A percentile compares a stretch with the other conserved stretches of the same genome.
These are phyloP conservation scores for Camarhynchus parvulus DNA, from an alignment of 2,113 vertebrate species.

Conservation along the genomic window DNA sequence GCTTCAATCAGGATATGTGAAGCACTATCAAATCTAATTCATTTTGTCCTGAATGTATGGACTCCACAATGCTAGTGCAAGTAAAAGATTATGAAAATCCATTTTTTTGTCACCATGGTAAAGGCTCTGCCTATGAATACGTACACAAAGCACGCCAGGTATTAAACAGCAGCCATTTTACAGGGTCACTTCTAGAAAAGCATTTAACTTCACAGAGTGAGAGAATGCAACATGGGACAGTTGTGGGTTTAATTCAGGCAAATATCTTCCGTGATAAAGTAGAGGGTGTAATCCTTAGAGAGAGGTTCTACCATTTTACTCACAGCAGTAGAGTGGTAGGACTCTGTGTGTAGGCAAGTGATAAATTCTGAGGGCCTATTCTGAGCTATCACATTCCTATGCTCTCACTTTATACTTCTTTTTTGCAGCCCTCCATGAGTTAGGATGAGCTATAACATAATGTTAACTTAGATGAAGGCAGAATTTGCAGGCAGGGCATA, in stretches of 20 bases:
- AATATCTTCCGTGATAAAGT: background rate
- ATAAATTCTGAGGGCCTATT: background rate
- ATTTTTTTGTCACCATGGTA: background rate
- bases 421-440: background rate
- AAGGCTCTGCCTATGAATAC: background rate
- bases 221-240: background rate
- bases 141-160: background rate
- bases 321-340: background rate
- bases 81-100: background rate
- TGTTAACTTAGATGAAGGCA: background rate
- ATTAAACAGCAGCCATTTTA: slow-evolving; percentile 2
- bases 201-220: background rate
- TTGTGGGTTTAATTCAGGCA: background rate
- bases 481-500: background rate
- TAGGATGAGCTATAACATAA: background rate
- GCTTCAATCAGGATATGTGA: background rate
- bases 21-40: background rate
- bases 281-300: background rate
- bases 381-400: background rate
- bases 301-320: background rate
- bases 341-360: background rate
- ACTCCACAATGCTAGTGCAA: background rate
- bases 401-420: background rate
- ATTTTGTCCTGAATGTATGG: background rate
- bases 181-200: background rate